Conservation (phyloP, 2,113 vertebrate species). For the Prolemur simus region DNA sequence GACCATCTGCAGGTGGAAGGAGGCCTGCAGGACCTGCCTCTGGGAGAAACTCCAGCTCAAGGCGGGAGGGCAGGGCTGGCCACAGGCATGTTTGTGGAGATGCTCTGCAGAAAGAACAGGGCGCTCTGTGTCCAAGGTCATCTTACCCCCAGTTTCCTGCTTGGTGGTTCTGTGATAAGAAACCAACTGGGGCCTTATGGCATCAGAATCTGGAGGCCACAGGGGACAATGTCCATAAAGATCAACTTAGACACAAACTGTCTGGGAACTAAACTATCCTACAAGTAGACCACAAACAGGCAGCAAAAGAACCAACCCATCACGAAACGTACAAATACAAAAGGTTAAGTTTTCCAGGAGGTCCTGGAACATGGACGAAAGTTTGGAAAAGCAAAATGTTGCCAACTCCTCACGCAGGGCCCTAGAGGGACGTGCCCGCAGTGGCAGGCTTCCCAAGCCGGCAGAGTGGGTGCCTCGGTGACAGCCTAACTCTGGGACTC, state of each 20-base stretch:
- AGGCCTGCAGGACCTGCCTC: not conserved
- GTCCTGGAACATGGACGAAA: slow-evolving; percentile 73
- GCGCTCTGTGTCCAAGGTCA: not conserved
- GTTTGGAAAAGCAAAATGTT: slow-evolving; percentile 75
- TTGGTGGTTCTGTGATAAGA: not conserved
- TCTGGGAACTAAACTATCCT: slow-evolving; percentile 84
- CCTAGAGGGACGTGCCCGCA: slow-evolving; percentile 32
- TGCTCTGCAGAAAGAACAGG: not conserved
- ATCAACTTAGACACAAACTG: slow-evolving; percentile 80
- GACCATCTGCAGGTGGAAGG: not conserved
- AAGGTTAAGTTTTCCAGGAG: slow-evolving; percentile 80
- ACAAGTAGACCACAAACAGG: slow-evolving; percentile 87
- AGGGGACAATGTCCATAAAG: slow-evolving; percentile 68
- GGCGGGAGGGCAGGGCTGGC: not conserved
- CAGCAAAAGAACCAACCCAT: slow-evolving; percentile 85
- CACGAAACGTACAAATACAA: slow-evolving; percentile 84
- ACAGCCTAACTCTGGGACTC: not conserved
- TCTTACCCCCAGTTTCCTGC: not conserved
- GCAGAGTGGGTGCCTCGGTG: slow-evolving; percentile 13
- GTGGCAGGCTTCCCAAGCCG: not conserved
- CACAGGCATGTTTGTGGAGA: not conserved
- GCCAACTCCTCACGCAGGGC: slow-evolving; percentile 67
- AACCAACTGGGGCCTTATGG: slow-evolving; percentile 1
- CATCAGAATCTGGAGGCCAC: slow-evolving; percentile 37
- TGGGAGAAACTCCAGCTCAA: not conserved